Evolutionary conservation across 2,113 vertebrate genomes (phyloP).

Genomic region (Eleginops maclovinus): DNA sequence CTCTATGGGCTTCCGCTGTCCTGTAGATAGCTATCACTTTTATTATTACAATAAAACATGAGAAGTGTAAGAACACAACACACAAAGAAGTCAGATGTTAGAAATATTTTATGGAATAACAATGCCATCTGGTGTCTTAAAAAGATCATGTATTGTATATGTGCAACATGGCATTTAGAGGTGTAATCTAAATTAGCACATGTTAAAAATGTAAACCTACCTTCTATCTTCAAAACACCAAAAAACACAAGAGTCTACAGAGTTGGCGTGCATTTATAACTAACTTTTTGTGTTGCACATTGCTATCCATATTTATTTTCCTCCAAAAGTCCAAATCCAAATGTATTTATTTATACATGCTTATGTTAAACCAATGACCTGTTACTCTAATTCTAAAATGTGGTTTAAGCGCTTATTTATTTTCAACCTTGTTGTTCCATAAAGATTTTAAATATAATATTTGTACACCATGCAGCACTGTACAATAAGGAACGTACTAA

Average conservation of each 20-base stretch:
- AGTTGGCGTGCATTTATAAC: not conserved
- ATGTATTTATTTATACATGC: not conserved
- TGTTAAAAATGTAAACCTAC: not conserved
- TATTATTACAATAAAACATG: not conserved
- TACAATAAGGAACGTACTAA: not conserved
- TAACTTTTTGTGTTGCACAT: not conserved
- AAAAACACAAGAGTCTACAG: not conserved
- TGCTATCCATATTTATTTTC: not conserved
- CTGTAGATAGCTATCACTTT: not conserved
- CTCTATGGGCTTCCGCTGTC: not conserved
- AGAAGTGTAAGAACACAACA: not conserved
- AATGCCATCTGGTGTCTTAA: constrained; percentile 64
- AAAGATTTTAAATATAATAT: not conserved
- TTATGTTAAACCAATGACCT: not conserved
- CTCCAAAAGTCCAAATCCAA: not conserved
- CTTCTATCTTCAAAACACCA: not conserved
- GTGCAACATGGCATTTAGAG: not conserved
- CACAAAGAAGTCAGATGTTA: not conserved
- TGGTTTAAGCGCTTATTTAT: not conserved
- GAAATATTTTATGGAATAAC: constrained; percentile 21
- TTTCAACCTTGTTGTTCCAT: not conserved
- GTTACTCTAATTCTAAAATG: not conserved
- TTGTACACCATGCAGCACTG: not conserved
- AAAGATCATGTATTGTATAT: not conserved
- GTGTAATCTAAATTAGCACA: not conserved